Evolutionary conservation across 2,888 invertebrate species (phyloP).

Genomic region (Aphidius colemani): DNA sequence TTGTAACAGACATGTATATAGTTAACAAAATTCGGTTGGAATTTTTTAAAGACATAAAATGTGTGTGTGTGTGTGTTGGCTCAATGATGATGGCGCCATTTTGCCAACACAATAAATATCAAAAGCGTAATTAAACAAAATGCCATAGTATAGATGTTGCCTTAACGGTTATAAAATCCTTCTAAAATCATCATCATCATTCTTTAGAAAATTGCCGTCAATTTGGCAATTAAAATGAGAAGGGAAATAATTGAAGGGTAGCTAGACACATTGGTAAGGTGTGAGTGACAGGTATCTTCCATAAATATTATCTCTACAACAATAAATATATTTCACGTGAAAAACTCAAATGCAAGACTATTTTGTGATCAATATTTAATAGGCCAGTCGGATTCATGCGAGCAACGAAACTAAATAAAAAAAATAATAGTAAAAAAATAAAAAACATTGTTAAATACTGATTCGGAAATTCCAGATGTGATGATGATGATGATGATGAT

Average conservation of each 20-base stretch:
- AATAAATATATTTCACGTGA: too few species aligned
- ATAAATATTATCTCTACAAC: too few species aligned
- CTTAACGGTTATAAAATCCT: slow-evolving; percentile 34
- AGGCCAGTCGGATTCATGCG: too few species aligned
- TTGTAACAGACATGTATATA: slow-evolving; percentile 1
- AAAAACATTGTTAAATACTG: too few species aligned
- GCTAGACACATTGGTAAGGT: slow-evolving; percentile 50
- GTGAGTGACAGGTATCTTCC: slow-evolving; percentile 53
- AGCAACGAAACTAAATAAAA: too few species aligned
- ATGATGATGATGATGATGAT: too few species aligned
- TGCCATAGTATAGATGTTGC: slow-evolving; percentile 5
- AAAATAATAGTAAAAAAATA: too few species aligned
- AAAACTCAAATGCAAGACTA: too few species aligned
- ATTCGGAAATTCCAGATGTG: too few species aligned
- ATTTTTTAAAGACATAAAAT: slow-evolving; percentile 18
- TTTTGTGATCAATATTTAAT: too few species aligned
- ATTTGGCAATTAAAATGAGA: slow-evolving; percentile 59
- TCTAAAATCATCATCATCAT: slow-evolving; percentile 46
- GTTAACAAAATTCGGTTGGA: slow-evolving; percentile 23
- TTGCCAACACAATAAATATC: slow-evolving; percentile 32
- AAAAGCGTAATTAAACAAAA: slow-evolving; percentile 35
- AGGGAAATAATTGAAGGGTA: slow-evolving; percentile 57
- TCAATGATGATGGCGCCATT: slow-evolving; percentile 21
- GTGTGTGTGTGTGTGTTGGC: background rate
- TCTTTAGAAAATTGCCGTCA: slow-evolving; percentile 58